Conservation (phyloP, 2,113 vertebrate genomes). For the Oncorhynchus masou region DNA sequence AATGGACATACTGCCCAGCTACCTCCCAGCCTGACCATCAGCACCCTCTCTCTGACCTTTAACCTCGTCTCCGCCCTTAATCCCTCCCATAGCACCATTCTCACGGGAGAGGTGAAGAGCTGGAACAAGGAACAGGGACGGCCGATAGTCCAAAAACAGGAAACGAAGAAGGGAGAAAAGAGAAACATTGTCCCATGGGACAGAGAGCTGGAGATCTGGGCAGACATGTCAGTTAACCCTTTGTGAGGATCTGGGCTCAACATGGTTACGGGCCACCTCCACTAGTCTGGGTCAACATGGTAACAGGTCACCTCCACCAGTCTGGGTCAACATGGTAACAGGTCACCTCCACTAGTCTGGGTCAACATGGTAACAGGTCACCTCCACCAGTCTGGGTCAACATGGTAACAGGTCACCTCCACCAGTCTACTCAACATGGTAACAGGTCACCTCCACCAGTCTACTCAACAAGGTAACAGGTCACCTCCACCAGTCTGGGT, state of each 20-base stretch:
- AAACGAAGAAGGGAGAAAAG: not conserved
- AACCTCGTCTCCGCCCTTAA: slow-evolving; percentile 17
- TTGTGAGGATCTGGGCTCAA: slow-evolving; percentile 63
- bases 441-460: too few species aligned
- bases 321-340: too few species aligned
- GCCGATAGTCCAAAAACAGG: slow-evolving; percentile 16
- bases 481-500: too few species aligned
- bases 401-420: too few species aligned
- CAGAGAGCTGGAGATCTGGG: slow-evolving; percentile 9
- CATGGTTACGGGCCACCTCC: slow-evolving; percentile 41
- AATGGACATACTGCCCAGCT: slow-evolving; percentile 43
- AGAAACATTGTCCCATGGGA: not conserved
- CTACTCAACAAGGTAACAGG: too few species aligned
- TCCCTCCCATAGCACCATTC: slow-evolving; percentile 26
- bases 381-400: too few species aligned
- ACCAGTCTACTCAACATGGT: too few species aligned
- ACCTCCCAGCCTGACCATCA: slow-evolving; percentile 52
- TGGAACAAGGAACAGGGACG: not conserved
- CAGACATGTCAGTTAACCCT: slow-evolving; percentile 38
- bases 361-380: too few species aligned
- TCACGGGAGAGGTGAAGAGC: slow-evolving; percentile 9
- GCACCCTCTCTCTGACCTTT: slow-evolving; percentile 48
- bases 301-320: too few species aligned
- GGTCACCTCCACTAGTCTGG: too few species aligned
- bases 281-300: slow-evolving; percentile 41